Evolutionary conservation across 1,140 invertebrate species (phyloP), one percentile per base, ranked within the genome.

Genomic region (Nixonia krombeini): DNA sequence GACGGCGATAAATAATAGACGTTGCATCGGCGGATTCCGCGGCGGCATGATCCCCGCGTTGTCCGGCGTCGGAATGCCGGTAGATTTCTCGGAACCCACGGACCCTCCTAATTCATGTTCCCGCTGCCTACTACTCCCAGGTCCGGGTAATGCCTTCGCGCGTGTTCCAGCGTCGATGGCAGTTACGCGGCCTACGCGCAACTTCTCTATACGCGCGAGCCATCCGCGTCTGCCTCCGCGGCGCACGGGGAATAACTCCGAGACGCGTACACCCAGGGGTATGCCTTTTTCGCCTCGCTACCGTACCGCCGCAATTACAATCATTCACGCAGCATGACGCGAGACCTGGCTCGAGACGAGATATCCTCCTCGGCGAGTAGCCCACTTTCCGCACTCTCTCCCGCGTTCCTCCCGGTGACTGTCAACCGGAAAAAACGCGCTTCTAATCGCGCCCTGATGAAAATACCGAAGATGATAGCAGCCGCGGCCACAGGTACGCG

Each of bases 221-320:
- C n/a, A n/a, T 26, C 21, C 40, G 29, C 35, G 47, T 40, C 12
- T 26, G 40, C n/a, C n/a, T n/a, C n/a, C n/a, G n/a, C n/a, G n/a
- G n/a, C n/a, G 31, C 10, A 44, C 33, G 52, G 9, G 7, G 4
- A 17, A 33, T 28, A 49, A 29, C 17, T 23, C 12, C 50, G 21
- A 40, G 44, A 17, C 21, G 26, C 5, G 28, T 9, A 42, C 23
- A 38, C 44, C 35, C 9, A 25, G 21, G 47, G 38, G 37, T 29
- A 35, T 42, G 26, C 51, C 50, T 50, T 37, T 62, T 57, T 51
- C 45, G 59, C 42, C 15, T 15, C 25, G 78, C 78, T 80, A 80
- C 78, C 46, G 78, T 80, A 78, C 57, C 65, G 49, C 75, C n/a
- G n/a, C n/a, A 78, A 79, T 81, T 79, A 74, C 73, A 73, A 79